These are phyloP conservation scores for Lycaon pictus DNA, from an alignment of 2,113 vertebrate species.

Conservation along the genomic window DNA sequence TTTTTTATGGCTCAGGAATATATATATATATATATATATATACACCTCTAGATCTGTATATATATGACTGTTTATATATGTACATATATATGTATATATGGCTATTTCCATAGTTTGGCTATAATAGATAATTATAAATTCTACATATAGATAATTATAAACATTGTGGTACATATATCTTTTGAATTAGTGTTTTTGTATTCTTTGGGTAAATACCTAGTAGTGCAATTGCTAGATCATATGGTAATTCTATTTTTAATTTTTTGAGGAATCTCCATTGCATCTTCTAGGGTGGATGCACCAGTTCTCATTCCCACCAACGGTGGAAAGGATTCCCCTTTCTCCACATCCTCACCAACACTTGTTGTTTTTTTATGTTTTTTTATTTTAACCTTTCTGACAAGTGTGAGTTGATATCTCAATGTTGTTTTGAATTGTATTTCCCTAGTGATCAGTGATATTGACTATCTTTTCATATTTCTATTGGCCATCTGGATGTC, in stretches of 20 bases:
- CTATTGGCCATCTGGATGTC: background rate
- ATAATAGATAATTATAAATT: background rate
- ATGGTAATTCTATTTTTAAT: background rate
- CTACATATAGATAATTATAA: background rate
- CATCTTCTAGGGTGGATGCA: background rate
- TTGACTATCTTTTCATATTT: background rate
- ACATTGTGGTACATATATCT: background rate
- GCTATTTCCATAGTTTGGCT: background rate
- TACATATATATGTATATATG: background rate
- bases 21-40: background rate
- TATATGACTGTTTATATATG: background rate
- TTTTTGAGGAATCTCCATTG: background rate
- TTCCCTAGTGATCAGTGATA: background rate
- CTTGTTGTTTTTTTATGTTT: background rate
- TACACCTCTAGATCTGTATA: background rate
- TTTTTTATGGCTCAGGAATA: no score
- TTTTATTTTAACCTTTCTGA: background rate
- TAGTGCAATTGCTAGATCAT: background rate
- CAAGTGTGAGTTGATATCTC: background rate
- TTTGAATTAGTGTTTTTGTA: background rate
- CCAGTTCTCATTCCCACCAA: background rate
- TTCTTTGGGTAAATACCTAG: background rate
- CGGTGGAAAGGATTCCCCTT: background rate
- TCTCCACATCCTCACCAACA: background rate
- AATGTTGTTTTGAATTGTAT: background rate